phyloP scores from a whole-genome alignment of 2,113 vertebrate genomes.

The Paraplagusia blochii region DNA sequence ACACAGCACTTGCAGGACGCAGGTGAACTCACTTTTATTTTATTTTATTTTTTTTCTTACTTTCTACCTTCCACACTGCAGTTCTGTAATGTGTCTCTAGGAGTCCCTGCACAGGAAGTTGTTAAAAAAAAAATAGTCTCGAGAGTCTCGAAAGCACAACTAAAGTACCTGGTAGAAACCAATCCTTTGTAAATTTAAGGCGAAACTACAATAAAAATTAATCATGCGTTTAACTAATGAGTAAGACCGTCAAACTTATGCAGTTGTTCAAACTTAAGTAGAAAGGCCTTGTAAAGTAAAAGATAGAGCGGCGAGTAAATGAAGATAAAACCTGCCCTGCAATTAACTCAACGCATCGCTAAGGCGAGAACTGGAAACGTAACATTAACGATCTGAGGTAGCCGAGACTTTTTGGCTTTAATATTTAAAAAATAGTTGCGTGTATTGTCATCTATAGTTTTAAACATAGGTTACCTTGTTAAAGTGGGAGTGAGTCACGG shows the following conservation, averaged over 20 bases:
- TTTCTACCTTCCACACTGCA: too few species aligned
- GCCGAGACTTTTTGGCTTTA: background rate
- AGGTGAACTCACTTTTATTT: too few species aligned
- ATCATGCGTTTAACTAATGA: background rate
- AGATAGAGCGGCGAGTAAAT: background rate
- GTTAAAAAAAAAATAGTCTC: too few species aligned
- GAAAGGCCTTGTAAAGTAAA: background rate
- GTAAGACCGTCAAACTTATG: background rate
- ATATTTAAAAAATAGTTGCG: background rate
- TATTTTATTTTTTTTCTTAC: too few species aligned
- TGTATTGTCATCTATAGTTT: background rate
- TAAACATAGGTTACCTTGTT: background rate
- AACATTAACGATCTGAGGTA: background rate
- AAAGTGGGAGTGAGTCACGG: background rate
- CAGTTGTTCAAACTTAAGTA: background rate
- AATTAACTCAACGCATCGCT: background rate
- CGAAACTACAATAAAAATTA: background rate
- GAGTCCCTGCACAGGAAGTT: too few species aligned
- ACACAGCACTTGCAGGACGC: too few species aligned
- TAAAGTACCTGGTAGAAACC: too few species aligned
- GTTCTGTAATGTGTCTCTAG: too few species aligned
- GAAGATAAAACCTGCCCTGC: background rate
- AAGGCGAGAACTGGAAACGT: background rate
- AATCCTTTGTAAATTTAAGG: background rate
- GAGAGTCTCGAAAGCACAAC: too few species aligned